Conservation (phyloP, 2,888 invertebrate species). For the Gisinianus flammeolus region DNA sequence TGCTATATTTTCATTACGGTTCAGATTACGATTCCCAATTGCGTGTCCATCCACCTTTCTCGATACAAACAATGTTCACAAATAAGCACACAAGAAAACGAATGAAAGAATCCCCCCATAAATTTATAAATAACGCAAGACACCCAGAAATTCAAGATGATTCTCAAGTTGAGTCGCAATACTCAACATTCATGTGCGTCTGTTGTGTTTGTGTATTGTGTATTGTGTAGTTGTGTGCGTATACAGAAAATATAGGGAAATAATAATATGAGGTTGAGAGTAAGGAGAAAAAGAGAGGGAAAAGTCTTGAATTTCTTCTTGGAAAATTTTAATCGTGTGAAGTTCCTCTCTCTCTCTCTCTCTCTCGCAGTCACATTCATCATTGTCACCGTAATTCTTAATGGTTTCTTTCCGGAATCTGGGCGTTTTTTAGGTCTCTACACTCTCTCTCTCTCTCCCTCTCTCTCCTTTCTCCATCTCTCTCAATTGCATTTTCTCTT, state of each 20-base stretch:
- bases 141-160: too few species aligned
- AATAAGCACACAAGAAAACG: too few species aligned
- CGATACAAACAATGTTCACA: too few species aligned
- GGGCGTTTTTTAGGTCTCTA: not conserved
- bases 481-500: not conserved
- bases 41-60: too few species aligned
- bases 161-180: too few species aligned
- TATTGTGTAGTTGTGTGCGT: not conserved
- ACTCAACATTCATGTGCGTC: not conserved
- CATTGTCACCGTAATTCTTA: conserved; percentile 25
- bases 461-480: not conserved
- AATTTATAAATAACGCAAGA: too few species aligned
- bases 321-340: not conserved
- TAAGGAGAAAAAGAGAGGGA: not conserved
- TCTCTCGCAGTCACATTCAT: conserved; percentile 4
- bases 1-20: too few species aligned
- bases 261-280: not conserved
- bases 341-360: not conserved
- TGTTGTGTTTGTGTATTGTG: not conserved
- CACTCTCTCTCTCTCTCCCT: not conserved
- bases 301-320: not conserved
- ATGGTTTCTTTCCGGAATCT: conserved; percentile 24
- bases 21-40: too few species aligned
- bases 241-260: too few species aligned
- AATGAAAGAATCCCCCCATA: too few species aligned